phyloP scores from a whole-genome alignment of 2,888 invertebrate species.

The Trypoxylon attenuatum region DNA sequence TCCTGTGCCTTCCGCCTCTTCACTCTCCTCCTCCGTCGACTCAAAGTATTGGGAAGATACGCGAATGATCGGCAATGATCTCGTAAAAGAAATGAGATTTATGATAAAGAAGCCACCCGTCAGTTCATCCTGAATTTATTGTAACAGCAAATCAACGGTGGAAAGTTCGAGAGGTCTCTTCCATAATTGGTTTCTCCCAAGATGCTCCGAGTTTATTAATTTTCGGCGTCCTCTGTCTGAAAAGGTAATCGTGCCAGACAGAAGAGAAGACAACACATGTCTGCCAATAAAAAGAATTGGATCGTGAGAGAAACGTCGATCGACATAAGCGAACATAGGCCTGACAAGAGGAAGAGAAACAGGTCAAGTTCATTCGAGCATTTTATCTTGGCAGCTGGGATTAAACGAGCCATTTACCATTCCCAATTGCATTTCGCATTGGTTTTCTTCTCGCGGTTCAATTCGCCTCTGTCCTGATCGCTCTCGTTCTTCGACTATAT shows the following conservation, averaged over 20 bases:
- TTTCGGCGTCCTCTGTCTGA: no score
- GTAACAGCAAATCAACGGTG: no score
- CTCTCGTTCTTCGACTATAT: conserved; percentile 22
- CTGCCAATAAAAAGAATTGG: no score
- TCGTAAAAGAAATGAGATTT: conserved; percentile 5
- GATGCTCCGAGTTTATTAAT: no score
- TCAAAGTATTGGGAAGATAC: conserved; percentile 4
- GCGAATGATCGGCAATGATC: conserved; percentile 11
- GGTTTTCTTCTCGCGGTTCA: conserved; percentile 24
- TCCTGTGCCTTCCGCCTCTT: no score
- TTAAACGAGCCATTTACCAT: conserved; percentile 42
- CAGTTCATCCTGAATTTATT: conserved; percentile 1
- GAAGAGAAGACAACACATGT: no score
- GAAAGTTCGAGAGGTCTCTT: background rate
- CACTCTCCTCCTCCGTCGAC: no score
- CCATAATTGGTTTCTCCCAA: no score
- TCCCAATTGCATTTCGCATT: conserved; percentile 27
- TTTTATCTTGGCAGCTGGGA: conserved; percentile 21
- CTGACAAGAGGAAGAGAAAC: conserved; percentile 8
- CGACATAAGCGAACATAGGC: conserved; percentile 9
- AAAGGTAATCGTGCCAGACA: no score
- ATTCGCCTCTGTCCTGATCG: conserved; percentile 15
- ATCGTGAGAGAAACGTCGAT: no score
- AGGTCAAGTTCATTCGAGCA: conserved; percentile 30
- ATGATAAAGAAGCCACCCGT: background rate